A percentile compares a stretch with the other conserved stretches of the same genome.
These are phyloP conservation scores for Sclerodermus sp. DNA, from an alignment of 2,888 invertebrate species.

Conservation along the genomic window DNA sequence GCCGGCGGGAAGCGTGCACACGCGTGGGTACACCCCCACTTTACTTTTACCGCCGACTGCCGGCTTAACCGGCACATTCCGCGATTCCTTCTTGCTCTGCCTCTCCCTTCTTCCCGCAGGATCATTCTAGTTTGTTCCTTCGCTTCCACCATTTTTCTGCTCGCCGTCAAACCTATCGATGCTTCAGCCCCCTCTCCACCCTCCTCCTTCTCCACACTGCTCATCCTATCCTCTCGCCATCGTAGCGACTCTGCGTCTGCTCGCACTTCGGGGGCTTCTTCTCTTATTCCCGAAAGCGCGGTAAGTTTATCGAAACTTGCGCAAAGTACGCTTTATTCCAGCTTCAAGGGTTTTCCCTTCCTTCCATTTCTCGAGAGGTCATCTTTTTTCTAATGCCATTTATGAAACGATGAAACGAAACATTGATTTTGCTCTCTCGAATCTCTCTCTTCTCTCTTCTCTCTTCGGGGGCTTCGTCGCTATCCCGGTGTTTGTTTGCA, in stretches of 20 bases:
- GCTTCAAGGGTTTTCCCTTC: too few relatives aligned
- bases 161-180: neutral
- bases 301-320: too few relatives aligned
- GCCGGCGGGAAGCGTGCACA: constrained; percentile 49
- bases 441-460: too few relatives aligned
- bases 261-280: constrained; percentile 1
- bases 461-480: neutral
- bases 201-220: too few relatives aligned
- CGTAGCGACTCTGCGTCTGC: too few relatives aligned
- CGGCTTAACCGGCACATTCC: constrained; percentile 36
- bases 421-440: too few relatives aligned
- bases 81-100: neutral
- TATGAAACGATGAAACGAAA: too few relatives aligned
- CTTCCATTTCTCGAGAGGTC: too few relatives aligned
- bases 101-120: neutral
- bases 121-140: neutral
- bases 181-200: neutral
- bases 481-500: constrained; percentile 4
- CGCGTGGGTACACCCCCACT: constrained; percentile 51
- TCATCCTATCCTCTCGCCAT: too few relatives aligned
- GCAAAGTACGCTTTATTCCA: too few relatives aligned
- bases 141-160: neutral
- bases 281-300: too few relatives aligned
- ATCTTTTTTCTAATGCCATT: too few relatives aligned
- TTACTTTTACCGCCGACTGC: constrained; percentile 40